Percentiles rank a stretch among this genome's conserved stretches.
Evolutionary conservation across 2,113 vertebrate genomes (phyloP).

Genomic region (Zosterops borbonicus): DNA sequence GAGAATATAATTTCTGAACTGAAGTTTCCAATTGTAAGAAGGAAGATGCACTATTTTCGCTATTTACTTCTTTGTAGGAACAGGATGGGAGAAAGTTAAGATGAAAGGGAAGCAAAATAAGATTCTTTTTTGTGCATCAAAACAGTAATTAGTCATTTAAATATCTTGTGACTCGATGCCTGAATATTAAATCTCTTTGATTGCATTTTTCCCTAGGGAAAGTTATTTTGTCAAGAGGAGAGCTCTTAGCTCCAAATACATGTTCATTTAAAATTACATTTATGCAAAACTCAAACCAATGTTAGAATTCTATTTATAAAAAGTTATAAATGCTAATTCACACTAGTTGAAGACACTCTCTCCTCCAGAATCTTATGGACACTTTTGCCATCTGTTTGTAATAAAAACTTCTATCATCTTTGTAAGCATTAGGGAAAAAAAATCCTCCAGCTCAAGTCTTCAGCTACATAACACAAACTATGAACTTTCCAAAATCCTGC

Average conservation of each 20-base stretch:
- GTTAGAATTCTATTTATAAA: constrained; percentile 1
- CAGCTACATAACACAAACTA: neutral
- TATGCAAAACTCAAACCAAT: neutral
- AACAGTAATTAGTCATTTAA: constrained; percentile 43
- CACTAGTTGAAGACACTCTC: neutral
- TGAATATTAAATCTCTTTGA: constrained; percentile 43
- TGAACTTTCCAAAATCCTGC: neutral
- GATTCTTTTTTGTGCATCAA: constrained; percentile 31
- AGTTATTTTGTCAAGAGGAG: constrained; percentile 27
- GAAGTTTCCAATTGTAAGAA: neutral
- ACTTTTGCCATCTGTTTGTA: neutral
- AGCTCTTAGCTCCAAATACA: constrained; percentile 17
- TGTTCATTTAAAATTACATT: constrained; percentile 1
- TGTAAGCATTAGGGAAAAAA: neutral
- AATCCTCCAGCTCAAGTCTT: neutral
- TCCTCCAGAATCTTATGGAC: neutral
- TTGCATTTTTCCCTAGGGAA: constrained; percentile 55
- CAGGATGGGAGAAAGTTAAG: neutral
- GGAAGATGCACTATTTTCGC: neutral
- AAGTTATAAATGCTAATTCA: neutral
- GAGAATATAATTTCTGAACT: neutral
- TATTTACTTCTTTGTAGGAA: neutral
- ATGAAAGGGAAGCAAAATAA: constrained; percentile 35
- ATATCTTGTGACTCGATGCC: neutral
- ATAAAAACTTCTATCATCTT: neutral